phyloP scores from a whole-genome alignment of 2,113 vertebrate species.

The Etia nguti region DNA sequence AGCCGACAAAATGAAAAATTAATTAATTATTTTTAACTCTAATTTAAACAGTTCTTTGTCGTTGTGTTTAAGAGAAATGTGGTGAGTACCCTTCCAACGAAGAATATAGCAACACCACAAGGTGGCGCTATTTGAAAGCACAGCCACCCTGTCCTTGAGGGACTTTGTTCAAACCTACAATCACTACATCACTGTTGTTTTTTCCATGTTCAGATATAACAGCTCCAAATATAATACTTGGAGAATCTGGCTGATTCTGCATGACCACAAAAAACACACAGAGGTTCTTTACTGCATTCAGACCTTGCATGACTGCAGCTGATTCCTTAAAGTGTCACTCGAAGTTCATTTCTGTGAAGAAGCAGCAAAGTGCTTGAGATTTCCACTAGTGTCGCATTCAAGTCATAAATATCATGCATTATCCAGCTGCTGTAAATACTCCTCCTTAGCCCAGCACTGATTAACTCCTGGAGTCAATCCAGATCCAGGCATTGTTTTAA shows the following conservation, averaged over 20 bases:
- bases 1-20: background rate
- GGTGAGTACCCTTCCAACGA: background rate
- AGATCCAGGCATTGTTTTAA: background rate
- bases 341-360: background rate
- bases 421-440: background rate
- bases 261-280: background rate
- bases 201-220: background rate
- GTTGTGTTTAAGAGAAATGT: background rate
- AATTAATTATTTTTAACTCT: background rate
- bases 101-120: background rate
- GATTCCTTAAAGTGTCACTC: background rate
- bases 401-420: background rate
- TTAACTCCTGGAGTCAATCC: background rate
- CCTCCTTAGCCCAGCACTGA: background rate
- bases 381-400: background rate
- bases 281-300: background rate
- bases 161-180: background rate
- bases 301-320: background rate
- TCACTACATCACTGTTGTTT: background rate
- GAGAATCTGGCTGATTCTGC: background rate
- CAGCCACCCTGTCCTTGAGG: background rate
- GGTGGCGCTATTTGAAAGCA: background rate
- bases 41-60: background rate
- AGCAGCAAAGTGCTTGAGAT: background rate
- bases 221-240: background rate